A percentile compares a stretch with the other conserved stretches of the same genome.
phyloP scores from a whole-genome alignment of 2,113 vertebrate genomes.

The Lepisosteus osseus region DNA sequence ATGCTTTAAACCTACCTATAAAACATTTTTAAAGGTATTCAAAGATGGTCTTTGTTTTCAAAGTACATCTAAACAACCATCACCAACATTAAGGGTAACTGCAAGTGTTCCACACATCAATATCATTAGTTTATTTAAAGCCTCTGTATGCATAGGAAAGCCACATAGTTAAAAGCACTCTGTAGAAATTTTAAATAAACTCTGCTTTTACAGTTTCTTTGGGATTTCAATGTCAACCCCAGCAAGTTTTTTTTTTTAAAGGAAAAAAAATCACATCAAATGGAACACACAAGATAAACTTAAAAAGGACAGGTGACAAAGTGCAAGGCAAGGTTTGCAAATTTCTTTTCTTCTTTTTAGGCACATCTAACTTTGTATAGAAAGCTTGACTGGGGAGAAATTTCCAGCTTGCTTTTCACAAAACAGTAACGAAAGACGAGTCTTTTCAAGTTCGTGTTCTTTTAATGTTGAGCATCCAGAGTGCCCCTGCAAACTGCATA shows the following conservation, averaged over 20 bases:
- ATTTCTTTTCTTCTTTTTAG: not conserved
- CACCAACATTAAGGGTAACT: not conserved
- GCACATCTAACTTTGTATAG: constrained; percentile 11
- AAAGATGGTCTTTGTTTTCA: not conserved
- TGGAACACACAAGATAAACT: not conserved
- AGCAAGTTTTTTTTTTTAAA: not conserved
- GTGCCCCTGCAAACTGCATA: too few species aligned
- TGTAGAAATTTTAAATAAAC: not conserved
- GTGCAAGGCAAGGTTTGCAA: not conserved
- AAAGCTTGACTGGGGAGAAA: constrained; percentile 1
- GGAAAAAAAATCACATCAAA: not conserved
- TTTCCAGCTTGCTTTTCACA: not conserved
- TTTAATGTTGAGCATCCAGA: too few species aligned
- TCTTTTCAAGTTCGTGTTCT: not conserved
- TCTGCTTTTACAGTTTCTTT: not conserved
- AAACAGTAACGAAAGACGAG: not conserved
- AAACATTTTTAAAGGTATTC: constrained; percentile 2
- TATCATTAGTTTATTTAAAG: not conserved
- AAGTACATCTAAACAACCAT: not conserved
- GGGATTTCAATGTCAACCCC: not conserved
- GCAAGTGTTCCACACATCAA: not conserved
- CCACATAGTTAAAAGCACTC: not conserved
- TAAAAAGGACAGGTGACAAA: not conserved
- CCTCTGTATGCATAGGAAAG: constrained; percentile 1
- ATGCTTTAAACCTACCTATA: not conserved